These are phyloP conservation scores for Stenchaetothrips biformis DNA, from an alignment of 2,888 invertebrate genomes.

Conservation along the genomic window DNA sequence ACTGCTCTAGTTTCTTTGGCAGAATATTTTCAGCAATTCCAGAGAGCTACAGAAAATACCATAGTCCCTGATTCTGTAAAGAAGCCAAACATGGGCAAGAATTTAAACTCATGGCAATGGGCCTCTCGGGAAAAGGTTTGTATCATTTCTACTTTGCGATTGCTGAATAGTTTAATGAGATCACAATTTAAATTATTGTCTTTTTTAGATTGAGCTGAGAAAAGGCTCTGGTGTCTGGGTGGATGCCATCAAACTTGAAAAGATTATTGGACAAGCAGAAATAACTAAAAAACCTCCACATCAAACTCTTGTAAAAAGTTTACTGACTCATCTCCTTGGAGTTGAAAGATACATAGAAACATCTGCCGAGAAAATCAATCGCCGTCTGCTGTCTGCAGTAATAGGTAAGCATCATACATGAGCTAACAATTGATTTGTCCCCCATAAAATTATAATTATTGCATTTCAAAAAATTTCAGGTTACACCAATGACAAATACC, in stretches of 20 bases:
- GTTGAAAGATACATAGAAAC: neutral
- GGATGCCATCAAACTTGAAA: neutral
- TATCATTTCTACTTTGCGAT: neutral
- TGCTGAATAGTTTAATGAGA: neutral
- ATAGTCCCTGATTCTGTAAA: neutral
- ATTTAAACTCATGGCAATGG: neutral
- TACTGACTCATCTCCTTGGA: neutral
- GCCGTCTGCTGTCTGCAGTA: neutral
- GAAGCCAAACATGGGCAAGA: neutral
- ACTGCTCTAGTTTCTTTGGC: neutral
- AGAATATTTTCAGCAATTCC: constrained; percentile 2
- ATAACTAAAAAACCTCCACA: neutral
- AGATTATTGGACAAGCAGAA: constrained; percentile 3
- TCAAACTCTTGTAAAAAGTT: constrained; percentile 7
- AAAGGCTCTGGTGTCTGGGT: constrained; percentile 8
- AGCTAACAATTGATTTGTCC: neutral
- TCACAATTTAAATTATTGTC: neutral
- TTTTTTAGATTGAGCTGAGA: neutral
- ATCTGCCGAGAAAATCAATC: neutral
- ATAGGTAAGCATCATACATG: neutral
- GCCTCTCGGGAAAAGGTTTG: neutral
- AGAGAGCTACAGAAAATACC: neutral
- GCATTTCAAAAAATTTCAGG: neutral
- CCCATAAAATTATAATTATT: neutral
- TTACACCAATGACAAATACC: neutral